phyloP scores from a whole-genome alignment of 1,140 invertebrate species.

The Rhynchophorus ferrugineus region DNA sequence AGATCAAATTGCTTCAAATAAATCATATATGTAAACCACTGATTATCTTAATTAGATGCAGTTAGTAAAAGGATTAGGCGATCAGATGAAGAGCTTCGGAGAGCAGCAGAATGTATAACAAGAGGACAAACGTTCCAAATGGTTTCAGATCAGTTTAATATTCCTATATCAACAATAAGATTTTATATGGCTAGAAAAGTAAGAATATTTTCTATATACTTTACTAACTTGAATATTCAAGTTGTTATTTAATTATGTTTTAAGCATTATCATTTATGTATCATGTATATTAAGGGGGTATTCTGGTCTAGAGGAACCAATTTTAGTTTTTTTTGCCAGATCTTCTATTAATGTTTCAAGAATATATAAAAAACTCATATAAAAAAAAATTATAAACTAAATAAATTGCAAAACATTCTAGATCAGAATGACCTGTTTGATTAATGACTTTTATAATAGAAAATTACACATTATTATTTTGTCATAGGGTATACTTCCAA shows the following conservation, averaged over 20 bases:
- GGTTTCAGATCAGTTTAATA: conserved; percentile 74
- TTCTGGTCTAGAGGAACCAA: too few relatives aligned
- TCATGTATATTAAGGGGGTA: too few relatives aligned
- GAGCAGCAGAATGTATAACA: conserved; percentile 71
- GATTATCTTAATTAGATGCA: conserved; percentile 25
- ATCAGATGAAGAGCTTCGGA: conserved; percentile 64
- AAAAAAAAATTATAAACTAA: too few relatives aligned
- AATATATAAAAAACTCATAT: not conserved
- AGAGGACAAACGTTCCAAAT: conserved; percentile 75
- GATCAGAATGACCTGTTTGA: too few relatives aligned
- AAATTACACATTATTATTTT: too few relatives aligned
- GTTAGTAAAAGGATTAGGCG: conserved; percentile 47
- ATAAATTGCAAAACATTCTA: too few relatives aligned
- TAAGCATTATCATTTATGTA: too few relatives aligned
- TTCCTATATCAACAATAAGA: conserved; percentile 74
- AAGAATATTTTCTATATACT: conserved; percentile 2
- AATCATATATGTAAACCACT: not conserved
- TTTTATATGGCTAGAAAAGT: conserved; percentile 73
- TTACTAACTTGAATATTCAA: not conserved
- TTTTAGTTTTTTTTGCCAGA: not conserved
- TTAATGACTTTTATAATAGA: too few relatives aligned
- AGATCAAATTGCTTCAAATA: not conserved
- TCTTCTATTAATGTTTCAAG: too few relatives aligned
- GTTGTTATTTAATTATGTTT: too few relatives aligned
- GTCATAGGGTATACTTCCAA: conserved; percentile 62